phyloP scores from a whole-genome alignment of 1,140 invertebrate species.

The Orchesella cincta region DNA sequence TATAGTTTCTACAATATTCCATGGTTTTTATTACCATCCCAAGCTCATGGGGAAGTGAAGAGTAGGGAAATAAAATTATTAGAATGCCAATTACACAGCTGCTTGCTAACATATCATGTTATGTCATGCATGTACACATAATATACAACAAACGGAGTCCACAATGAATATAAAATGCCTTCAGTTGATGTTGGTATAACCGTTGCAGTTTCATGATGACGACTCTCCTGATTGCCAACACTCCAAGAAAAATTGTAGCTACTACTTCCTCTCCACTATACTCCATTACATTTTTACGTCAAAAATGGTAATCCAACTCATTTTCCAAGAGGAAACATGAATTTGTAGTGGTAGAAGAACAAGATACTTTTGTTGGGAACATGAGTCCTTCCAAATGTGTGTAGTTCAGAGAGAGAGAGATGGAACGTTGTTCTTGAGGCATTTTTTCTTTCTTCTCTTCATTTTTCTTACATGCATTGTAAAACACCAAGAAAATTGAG shows the following conservation, averaged over 20 bases:
- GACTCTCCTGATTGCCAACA: not conserved
- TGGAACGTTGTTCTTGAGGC: not conserved
- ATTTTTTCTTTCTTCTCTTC: not conserved
- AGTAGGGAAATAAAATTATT: not conserved
- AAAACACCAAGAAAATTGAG: not conserved
- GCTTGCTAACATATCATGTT: not conserved
- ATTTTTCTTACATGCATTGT: not conserved
- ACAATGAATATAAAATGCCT: not conserved
- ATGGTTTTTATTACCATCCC: not conserved
- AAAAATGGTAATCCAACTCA: not conserved
- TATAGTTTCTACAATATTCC: not conserved
- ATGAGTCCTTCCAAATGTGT: not conserved
- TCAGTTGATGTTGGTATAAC: not conserved
- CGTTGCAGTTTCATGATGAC: not conserved
- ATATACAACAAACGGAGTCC: not conserved
- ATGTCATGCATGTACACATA: not conserved
- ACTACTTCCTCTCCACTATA: not conserved
- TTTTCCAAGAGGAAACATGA: not conserved
- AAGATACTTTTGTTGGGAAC: not conserved
- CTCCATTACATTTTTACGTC: not conserved
- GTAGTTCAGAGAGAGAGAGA: not conserved
- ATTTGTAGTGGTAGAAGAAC: not conserved
- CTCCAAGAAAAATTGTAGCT: not conserved
- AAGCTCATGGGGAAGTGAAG: not conserved
- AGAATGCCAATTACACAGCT: not conserved